Conservation (phyloP, 2,113 vertebrate genomes). For the Oncorhynchus masou region DNA sequence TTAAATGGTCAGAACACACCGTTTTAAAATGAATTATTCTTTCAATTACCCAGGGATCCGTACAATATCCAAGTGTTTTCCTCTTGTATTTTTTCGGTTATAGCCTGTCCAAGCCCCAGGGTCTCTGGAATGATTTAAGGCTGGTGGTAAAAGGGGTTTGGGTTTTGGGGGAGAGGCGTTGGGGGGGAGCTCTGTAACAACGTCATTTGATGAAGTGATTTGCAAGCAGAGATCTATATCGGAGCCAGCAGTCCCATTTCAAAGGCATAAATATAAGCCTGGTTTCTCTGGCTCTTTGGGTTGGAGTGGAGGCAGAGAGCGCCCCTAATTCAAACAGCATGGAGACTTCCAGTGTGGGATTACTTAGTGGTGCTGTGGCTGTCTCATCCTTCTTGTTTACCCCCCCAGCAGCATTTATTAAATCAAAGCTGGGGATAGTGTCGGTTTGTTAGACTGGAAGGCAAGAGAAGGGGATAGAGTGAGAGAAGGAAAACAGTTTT, state of each 20-base stretch:
- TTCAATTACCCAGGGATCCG: too few species aligned
- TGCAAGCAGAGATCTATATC: not conserved
- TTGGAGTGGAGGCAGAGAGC: not conserved
- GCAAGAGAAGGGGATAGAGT: not conserved
- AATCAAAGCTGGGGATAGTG: not conserved
- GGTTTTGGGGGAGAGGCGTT: too few species aligned
- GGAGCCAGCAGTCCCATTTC: slow-evolving; percentile 16
- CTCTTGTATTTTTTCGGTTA: too few species aligned
- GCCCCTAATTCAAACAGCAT: slow-evolving; percentile 37
- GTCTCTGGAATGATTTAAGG: too few species aligned
- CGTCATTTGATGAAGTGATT: slow-evolving; percentile 8
- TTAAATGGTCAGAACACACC: too few species aligned
- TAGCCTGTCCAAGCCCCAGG: too few species aligned
- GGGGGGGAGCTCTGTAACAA: too few species aligned
- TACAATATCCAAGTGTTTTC: too few species aligned
- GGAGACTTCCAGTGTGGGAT: not conserved
- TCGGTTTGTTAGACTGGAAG: not conserved
- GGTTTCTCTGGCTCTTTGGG: slow-evolving; percentile 2
- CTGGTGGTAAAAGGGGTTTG: too few species aligned
- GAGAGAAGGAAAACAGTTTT: too few species aligned
- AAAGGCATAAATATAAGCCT: slow-evolving; percentile 6
- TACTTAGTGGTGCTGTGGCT: slow-evolving; percentile 10
- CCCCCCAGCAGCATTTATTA: not conserved
- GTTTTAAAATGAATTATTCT: too few species aligned
- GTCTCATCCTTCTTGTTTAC: not conserved